Conservation (phyloP, 2,888 invertebrate species). For the Limnephilus auricula region DNA sequence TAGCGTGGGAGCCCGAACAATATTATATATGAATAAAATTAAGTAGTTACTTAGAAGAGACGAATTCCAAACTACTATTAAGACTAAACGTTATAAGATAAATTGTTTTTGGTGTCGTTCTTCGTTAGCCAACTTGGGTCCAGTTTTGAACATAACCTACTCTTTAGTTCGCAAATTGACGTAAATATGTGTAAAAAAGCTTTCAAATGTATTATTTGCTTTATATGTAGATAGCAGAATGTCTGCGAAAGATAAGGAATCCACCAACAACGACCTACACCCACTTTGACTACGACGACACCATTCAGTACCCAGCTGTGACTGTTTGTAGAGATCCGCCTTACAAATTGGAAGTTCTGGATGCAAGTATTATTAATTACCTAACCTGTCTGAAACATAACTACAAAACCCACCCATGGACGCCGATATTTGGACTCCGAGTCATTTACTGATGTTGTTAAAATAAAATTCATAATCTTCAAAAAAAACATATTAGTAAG, state of each 20-base stretch:
- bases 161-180: background rate
- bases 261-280: conserved; percentile 84
- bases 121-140: background rate
- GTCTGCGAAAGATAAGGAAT: conserved; percentile 78
- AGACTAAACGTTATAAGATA: background rate
- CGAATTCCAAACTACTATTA: too few species aligned
- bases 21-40: background rate
- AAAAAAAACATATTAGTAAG: too few species aligned
- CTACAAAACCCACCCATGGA: background rate
- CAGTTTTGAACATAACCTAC: background rate
- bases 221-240: conserved; percentile 76
- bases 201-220: background rate
- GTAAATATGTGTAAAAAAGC: background rate
- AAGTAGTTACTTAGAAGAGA: background rate
- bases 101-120: background rate
- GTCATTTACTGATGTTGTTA: background rate
- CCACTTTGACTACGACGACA: conserved; percentile 82
- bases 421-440: background rate
- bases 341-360: conserved; percentile 78
- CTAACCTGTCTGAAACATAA: conserved; percentile 58
- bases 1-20: background rate
- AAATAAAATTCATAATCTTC: background rate
- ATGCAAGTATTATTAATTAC: conserved; percentile 71
- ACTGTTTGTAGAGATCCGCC: conserved; percentile 84
- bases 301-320: conserved; percentile 82